A percentile compares a stretch with the other conserved stretches of the same genome.
phyloP scores from a whole-genome alignment of 2,113 vertebrate genomes.

The Marcusenius ussheri region DNA sequence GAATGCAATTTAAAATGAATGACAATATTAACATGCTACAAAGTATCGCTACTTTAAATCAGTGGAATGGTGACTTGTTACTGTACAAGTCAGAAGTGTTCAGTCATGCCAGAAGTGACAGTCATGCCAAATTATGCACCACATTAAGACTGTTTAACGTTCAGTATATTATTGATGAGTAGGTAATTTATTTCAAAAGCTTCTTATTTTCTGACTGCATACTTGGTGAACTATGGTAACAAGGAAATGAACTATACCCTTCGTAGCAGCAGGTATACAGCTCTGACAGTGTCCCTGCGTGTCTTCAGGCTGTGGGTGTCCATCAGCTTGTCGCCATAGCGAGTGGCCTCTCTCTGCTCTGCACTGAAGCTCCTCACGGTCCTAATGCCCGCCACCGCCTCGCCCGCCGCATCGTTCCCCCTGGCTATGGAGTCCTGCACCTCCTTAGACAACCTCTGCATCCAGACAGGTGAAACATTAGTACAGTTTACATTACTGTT shows the following conservation, averaged over 20 bases:
- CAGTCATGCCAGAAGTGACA: neutral
- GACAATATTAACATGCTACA: constrained; percentile 12
- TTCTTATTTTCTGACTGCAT: neutral
- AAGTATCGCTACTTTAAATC: neutral
- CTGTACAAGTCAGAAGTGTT: neutral
- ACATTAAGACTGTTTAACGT: neutral
- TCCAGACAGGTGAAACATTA: neutral
- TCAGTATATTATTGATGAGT: neutral
- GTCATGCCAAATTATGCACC: neutral
- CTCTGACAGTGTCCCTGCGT: constrained; percentile 37
- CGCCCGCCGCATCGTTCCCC: constrained; percentile 60
- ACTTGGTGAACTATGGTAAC: neutral
- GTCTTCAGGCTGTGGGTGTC: constrained; percentile 55
- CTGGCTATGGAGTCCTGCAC: constrained; percentile 64
- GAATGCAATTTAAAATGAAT: neutral
- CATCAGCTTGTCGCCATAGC: constrained; percentile 56
- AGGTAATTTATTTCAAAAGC: neutral
- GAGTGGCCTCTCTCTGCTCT: constrained; percentile 53
- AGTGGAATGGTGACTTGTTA: neutral
- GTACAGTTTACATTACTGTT: neutral
- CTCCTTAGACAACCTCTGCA: constrained; percentile 44
- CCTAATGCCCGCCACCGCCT: constrained; percentile 60
- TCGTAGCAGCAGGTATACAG: constrained; percentile 50
- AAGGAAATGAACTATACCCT: constrained; percentile 52
- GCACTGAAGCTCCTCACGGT: constrained; percentile 68